Conservation (phyloP, 2,888 invertebrate genomes). For the Drosophila demipolita region DNA sequence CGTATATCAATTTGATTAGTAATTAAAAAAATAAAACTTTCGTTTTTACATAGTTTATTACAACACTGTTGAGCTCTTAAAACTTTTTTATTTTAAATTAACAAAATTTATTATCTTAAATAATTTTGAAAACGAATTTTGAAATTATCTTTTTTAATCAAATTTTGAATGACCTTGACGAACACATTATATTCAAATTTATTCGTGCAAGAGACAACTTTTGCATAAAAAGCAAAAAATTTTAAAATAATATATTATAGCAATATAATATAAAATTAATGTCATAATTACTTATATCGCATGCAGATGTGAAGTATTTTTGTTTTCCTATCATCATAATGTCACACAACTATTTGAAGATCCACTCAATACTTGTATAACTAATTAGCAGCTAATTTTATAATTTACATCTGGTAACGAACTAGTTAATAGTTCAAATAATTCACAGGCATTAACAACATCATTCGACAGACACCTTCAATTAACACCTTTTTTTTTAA, state of each 20-base stretch:
- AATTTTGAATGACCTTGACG: background rate
- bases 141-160: background rate
- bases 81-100: background rate
- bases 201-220: background rate
- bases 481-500: slow-evolving; percentile 23
- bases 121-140: background rate
- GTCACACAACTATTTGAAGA: background rate
- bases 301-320: background rate
- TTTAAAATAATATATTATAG: background rate
- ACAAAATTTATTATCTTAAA: background rate
- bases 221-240: background rate
- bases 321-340: background rate
- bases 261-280: background rate
- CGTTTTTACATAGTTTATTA: background rate
- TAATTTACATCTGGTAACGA: slow-evolving; percentile 20
- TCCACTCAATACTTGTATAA: background rate
- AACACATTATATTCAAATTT: background rate
- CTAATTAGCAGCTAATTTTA: slow-evolving; percentile 28
- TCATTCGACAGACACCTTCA: slow-evolving; percentile 21
- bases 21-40: background rate
- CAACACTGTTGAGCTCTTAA: background rate
- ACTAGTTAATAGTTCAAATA: slow-evolving; percentile 29
- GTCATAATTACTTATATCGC: background rate
- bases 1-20: background rate
- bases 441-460: slow-evolving; percentile 23